Evolutionary conservation across 2,888 invertebrate genomes (phyloP), one percentile per base, ranked within the genome.

Genomic region (Catotricha subobsoleta): DNA sequence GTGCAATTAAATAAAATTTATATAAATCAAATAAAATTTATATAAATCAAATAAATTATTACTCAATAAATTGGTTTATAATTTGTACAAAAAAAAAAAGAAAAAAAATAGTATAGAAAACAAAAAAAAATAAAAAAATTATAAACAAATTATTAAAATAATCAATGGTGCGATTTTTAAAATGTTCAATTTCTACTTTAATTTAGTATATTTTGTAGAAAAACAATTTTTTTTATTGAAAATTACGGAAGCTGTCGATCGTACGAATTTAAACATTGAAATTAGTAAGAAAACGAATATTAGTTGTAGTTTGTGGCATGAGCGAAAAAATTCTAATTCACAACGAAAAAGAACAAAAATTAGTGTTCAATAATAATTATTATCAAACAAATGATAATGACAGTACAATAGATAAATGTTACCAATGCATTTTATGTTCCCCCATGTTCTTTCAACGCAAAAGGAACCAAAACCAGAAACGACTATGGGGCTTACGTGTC

Each of bases 401-500:
- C 50, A 55, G 56, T 56, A 58, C 54, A 57, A 54, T 62, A 60
- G 54, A 60, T 63, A 58, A 57, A 63, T 62, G 63, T 60, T 62
- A 60, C 60, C 59, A 59, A 58, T 55, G 59, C 54, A 60, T 55
- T 60, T 59, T 54, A 58, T 56, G 60, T 57, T 57, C 56, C 58
- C 60, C 62, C 59, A 62, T 62, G 63, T 56, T 58, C 41, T 49
- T 62, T 59, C 56, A 52, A 59, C 56, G 52, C 54, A 58, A 47
- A 46, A 52, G 50, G 45, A 45, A 43, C 25, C 41, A 33, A 41
- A 40, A 45, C 35, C 31, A 33, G 45, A 49, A 60, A 48, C 48
- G 50, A 55, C 54, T 62, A 63, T 63, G 61, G 63, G 60, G 58
- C 56, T 49, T 58, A 54, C 57, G 61, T 59, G 56, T 57, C 57